phyloP scores from a whole-genome alignment of 23 tunicate genomes.

The Trididemnum clinides region DNA sequence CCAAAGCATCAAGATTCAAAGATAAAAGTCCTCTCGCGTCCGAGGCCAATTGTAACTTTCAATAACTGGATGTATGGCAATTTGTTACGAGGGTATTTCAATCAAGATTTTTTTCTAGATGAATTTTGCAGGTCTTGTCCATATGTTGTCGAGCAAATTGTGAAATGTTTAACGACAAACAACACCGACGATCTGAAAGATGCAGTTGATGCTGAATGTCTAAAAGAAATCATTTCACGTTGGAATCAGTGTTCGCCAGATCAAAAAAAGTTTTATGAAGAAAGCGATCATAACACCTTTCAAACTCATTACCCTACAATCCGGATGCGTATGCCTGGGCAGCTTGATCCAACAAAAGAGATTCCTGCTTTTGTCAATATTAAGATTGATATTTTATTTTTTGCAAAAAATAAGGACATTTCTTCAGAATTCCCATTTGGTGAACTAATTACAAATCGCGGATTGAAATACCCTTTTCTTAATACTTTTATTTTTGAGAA shows the following conservation, averaged over 20 bases:
- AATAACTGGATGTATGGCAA: not conserved
- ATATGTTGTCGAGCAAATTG: not conserved
- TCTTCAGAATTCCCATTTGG: not conserved
- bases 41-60: conserved; percentile 2
- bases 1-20: not conserved
- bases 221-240: not conserved
- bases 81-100: not conserved
- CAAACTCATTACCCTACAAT: conserved; percentile 3
- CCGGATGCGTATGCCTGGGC: not conserved
- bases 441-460: not conserved
- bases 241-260: not conserved
- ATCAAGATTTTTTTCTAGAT: not conserved
- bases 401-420: not conserved
- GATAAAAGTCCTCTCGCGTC: not conserved
- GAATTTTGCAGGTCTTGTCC: conserved; percentile 2
- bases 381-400: not conserved
- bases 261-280: not conserved
- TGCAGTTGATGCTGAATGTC: not conserved
- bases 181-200: not conserved
- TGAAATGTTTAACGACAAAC: not conserved
- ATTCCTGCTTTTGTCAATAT: not conserved
- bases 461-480: not conserved
- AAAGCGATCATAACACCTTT: not conserved
- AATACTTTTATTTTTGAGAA: not conserved
- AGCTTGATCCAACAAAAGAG: not conserved